Evolutionary conservation across 2,888 invertebrate species (phyloP), one percentile per base, ranked within the genome.

Genomic region (Drosophila ezoana): DNA sequence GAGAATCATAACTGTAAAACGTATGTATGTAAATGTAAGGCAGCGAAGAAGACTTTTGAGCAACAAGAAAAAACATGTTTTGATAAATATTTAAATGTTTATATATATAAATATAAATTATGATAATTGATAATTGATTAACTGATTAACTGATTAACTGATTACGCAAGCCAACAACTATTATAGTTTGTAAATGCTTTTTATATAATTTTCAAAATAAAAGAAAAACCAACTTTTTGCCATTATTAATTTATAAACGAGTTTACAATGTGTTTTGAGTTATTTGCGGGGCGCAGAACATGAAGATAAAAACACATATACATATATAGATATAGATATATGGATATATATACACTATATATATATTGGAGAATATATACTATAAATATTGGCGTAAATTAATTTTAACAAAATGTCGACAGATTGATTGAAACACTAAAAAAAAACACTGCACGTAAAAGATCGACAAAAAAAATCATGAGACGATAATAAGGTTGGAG

Each of bases 31-130:
- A 82, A 81, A 84, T 79, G 75, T 85, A 87, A 85, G 83, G 73
- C 78, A 84, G 76, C 76, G 86, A 80, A 79, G 86, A 86, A 86
- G 89, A 86, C 87, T 86, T 86, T 89, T 89, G 89, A 89, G 87
- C 89, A 86, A 89, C 87, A 86, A 86, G 87, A 86, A 88, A 86
- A 89, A 89, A 89, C 87, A 86, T 89, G 89, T 87, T 87, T 89
- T 90, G 79, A 90, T 89, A 89, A 85, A 90, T 85, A 76, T 89
- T 89, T 87, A 89, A 89, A 89, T 82, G 83, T 83, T 83, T 76
- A 87, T 85, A 80, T 62, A 67, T 76, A 72, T 77, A 78, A 56
- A 63, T 66, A 72, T 76, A 79, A 78, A 75, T 60, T 65, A 72
- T 58, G 63, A 64, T 79, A 69, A 69, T 59, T 59, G 52, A 80